Evolutionary conservation across 2,113 vertebrate species (phyloP), one percentile per base, ranked within the genome.

Genomic region (Hippolais icterina): DNA sequence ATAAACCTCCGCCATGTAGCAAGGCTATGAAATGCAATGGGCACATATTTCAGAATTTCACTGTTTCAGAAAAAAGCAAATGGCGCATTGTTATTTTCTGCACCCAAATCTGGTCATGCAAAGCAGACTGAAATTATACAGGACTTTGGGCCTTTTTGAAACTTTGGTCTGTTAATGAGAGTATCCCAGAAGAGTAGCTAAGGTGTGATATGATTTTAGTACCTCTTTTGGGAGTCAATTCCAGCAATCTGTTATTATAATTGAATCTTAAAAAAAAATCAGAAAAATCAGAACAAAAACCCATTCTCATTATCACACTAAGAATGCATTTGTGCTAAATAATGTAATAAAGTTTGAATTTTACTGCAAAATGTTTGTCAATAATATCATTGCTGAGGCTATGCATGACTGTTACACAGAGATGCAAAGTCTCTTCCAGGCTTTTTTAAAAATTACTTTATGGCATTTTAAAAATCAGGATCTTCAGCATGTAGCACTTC

Each of bases 1-100:
- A 76, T 49, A 53, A 53, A 86, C n/a, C 12, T 79, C 61, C 15
- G 56, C 22, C 57, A 47, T 12, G 18, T 24, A 93, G 35, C 3
- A 2, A 24, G 42, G 78, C 31, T 39, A 39, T 28, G 63, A 87
- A 80, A 77, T 23, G 52, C 2, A 3, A 24, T 20, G 5, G 46
- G 46, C 16, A 59, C 9, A 3, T 29, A 35, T 28, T 74, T 76
- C 71, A 83, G 27, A 63, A 63, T 70, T 64, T 64, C 49, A 31
- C 37, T 4, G 1, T 29, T 72, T 74, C 54, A 71, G 27, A 81
- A 66, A 33, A 86, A 71, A 57, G 37, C 3, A 65, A 87, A 78
- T 0, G 2, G 29, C 0, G 0, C 11, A 29, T 8, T 27, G 6
- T 18, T n/a, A 50, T 74, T 90, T 80, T 54, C 65, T 56, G 27